These are phyloP conservation scores for Coelopa frigida DNA, from an alignment of 1,140 invertebrate genomes.

Conservation along the genomic window DNA sequence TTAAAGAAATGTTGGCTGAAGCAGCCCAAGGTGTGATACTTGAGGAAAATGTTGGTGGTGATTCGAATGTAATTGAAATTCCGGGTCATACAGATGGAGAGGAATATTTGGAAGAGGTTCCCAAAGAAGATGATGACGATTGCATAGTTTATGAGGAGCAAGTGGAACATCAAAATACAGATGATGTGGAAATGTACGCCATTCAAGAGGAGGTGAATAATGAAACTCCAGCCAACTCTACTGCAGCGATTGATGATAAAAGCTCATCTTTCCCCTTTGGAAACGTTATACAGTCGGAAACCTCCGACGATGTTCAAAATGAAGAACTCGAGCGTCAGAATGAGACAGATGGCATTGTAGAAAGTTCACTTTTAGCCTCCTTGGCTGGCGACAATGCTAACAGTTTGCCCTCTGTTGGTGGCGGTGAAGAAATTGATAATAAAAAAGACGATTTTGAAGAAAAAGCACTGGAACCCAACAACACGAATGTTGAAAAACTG, in stretches of 20 bases:
- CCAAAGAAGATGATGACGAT: slow-evolving; percentile 12
- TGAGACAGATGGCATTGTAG: slow-evolving; percentile 22
- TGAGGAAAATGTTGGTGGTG: too few species aligned
- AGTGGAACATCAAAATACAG: slow-evolving; percentile 20
- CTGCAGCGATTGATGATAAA: slow-evolving; percentile 27
- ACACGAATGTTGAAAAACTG: slow-evolving; percentile 19
- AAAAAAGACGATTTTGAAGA: slow-evolving; percentile 33
- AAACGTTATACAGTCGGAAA: slow-evolving; percentile 33
- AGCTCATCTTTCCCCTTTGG: slow-evolving; percentile 42
- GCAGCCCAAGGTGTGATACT: slow-evolving; percentile 14
- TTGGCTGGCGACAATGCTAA: slow-evolving; percentile 43
- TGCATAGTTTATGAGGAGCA: slow-evolving; percentile 13
- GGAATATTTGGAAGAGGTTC: slow-evolving; percentile 10
- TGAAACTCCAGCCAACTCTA: background rate
- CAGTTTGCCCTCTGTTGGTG: slow-evolving; percentile 44
- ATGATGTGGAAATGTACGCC: slow-evolving; percentile 29
- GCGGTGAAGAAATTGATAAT: slow-evolving; percentile 32
- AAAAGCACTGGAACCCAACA: slow-evolving; percentile 11
- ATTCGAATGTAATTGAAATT: too few species aligned
- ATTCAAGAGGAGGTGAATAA: slow-evolving; percentile 11
- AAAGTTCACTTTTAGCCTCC: slow-evolving; percentile 36
- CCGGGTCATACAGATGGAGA: too few species aligned
- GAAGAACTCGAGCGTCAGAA: slow-evolving; percentile 8
- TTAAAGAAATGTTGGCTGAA: slow-evolving; percentile 19
- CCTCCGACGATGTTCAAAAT: slow-evolving; percentile 31